phyloP scores from a whole-genome alignment of 2,113 vertebrate genomes.

The Pseudorhombus dupliciocellatus region DNA sequence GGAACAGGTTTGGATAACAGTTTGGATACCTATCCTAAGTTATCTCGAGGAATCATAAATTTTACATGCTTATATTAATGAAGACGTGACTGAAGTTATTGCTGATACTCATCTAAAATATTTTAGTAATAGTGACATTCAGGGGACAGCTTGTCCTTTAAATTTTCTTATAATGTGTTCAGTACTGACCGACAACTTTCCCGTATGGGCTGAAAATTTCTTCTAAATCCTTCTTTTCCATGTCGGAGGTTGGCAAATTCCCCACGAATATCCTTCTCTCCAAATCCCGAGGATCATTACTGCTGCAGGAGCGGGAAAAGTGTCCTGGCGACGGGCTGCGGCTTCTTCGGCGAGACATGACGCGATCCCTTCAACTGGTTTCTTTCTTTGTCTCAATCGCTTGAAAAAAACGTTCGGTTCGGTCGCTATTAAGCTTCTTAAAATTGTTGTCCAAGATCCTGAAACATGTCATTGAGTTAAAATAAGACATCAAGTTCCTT shows the following conservation, averaged over 20 bases:
- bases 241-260: constrained; percentile 89
- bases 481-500: constrained; percentile 74
- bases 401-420: constrained; percentile 47
- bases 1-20: constrained; percentile 51
- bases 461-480: constrained; percentile 78
- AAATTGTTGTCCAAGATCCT: constrained; percentile 74
- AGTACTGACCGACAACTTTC: constrained; percentile 88
- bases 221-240: constrained; percentile 90
- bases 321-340: constrained; percentile 77
- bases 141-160: constrained; percentile 1
- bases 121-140: constrained; percentile 10
- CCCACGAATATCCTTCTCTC: constrained; percentile 92
- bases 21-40: constrained; percentile 33
- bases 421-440: constrained; percentile 51
- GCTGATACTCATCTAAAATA: constrained; percentile 18
- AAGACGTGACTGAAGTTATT: background rate
- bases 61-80: constrained; percentile 26
- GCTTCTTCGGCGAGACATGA: constrained; percentile 89
- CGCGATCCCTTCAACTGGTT: constrained; percentile 58
- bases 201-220: constrained; percentile 87
- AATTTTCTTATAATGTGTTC: constrained; percentile 44
- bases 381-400: constrained; percentile 69
- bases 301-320: constrained; percentile 80
- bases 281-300: constrained; percentile 87
- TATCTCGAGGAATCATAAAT: background rate